Percentiles rank a stretch among this genome's conserved stretches.
These are phyloP conservation scores for Tricholaema leucomelas DNA, from an alignment of 2,113 vertebrate genomes.

Conservation along the genomic window DNA sequence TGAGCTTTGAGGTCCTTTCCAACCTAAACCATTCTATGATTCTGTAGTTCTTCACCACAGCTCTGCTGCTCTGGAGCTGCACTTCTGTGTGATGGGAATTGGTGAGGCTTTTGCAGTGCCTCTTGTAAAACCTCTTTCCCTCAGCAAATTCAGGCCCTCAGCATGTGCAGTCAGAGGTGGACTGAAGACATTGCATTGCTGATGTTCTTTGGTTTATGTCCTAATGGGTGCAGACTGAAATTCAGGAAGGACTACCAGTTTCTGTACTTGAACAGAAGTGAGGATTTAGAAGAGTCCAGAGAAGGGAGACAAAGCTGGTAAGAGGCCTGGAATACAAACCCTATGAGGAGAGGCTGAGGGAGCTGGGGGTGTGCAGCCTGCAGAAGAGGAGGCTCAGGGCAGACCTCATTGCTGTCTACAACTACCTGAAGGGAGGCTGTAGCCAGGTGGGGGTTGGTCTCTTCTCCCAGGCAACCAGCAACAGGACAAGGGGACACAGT, in stretches of 20 bases:
- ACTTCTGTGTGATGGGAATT: neutral
- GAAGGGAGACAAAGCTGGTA: no score
- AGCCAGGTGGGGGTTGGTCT: no score
- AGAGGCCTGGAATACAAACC: no score
- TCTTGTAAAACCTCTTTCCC: neutral
- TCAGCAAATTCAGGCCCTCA: neutral
- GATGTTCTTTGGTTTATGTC: neutral
- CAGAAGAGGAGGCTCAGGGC: no score
- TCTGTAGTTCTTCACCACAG: neutral
- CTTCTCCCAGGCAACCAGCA: no score
- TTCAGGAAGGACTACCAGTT: neutral
- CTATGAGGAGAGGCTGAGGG: no score
- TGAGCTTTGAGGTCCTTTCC: no score
- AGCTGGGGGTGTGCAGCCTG: no score
- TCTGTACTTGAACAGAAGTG: neutral
- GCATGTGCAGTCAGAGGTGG: neutral
- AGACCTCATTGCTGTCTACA: no score
- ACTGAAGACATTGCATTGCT: neutral
- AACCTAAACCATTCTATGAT: no score
- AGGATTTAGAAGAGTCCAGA: neutral
- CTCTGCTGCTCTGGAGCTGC: neutral
- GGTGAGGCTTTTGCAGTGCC: neutral
- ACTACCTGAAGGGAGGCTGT: no score
- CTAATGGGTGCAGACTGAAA: neutral
- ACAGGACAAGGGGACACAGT: no score